These are phyloP conservation scores for Congeria kusceri DNA, from an alignment of 2,888 invertebrate species.

Conservation along the genomic window DNA sequence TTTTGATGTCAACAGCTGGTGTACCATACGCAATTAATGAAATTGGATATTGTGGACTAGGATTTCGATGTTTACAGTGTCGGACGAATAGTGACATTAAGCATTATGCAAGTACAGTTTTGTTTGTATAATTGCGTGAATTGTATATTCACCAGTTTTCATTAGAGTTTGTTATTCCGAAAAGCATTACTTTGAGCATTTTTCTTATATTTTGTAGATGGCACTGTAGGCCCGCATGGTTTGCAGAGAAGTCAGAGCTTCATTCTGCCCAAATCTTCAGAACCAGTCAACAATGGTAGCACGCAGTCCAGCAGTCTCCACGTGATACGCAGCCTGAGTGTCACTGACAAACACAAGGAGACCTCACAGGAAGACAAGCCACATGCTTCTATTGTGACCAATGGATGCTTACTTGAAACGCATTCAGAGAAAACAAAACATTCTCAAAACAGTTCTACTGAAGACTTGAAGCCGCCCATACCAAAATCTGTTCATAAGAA, in stretches of 20 bases:
- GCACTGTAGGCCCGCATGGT: conserved; percentile 29
- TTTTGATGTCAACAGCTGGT: no score
- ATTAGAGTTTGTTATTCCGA: no score
- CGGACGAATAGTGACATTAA: no score
- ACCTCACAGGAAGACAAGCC: no score
- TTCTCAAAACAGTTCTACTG: conserved; percentile 2
- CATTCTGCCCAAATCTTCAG: conserved; percentile 35
- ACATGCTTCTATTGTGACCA: neutral
- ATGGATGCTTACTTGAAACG: conserved; percentile 12
- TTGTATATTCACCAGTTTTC: no score
- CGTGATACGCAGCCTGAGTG: conserved; percentile 40
- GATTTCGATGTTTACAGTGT: no score
- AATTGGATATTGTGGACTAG: neutral
- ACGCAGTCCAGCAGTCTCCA: neutral
- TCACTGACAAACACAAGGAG: conserved; percentile 29
- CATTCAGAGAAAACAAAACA: conserved; percentile 2
- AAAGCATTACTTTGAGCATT: no score
- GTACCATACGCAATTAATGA: neutral
- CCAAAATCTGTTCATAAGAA: conserved; percentile 26
- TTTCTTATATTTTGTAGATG: conserved; percentile 35
- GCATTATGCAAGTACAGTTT: no score
- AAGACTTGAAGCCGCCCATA: conserved; percentile 20
- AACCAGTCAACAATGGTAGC: conserved; percentile 33
- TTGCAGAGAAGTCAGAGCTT: conserved; percentile 59
- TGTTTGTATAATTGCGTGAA: no score